phyloP scores from a whole-genome alignment of 2,113 vertebrate species.

The Progne subis region DNA sequence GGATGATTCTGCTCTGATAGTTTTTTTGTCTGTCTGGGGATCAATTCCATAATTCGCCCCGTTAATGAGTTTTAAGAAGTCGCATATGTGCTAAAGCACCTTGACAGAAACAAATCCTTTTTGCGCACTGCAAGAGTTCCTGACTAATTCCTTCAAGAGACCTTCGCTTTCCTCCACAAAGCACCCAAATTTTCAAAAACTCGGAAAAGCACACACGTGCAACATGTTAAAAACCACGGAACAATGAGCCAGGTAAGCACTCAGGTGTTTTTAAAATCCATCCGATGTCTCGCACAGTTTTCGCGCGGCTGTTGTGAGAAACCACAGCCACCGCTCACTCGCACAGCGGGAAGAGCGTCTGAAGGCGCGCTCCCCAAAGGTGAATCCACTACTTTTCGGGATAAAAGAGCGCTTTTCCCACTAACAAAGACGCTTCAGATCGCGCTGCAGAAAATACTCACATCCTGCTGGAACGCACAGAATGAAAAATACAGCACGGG shows the following conservation, averaged over 20 bases:
- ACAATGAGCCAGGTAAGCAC: accelerated
- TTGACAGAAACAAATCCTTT: background rate
- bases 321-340: accelerated
- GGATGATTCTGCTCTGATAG: background rate
- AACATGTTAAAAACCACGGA: accelerated
- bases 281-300: accelerated
- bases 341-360: accelerated
- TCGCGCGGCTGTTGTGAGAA: accelerated
- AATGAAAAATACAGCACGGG: accelerated
- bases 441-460: background rate
- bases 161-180: background rate
- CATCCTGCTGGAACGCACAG: accelerated
- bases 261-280: accelerated
- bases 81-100: accelerated
- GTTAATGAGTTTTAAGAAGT: background rate
- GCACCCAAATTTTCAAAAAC: background rate
- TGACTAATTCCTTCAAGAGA: background rate
- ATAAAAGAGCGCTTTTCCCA: background rate
- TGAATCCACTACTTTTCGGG: accelerated
- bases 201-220: accelerated
- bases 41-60: background rate
- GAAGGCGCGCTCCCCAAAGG: accelerated
- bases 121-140: background rate
- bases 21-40: background rate
- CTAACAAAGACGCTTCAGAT: accelerated